These are phyloP conservation scores for Muschampia staudingeri DNA, from an alignment of 2,888 invertebrate species.

Conservation along the genomic window DNA sequence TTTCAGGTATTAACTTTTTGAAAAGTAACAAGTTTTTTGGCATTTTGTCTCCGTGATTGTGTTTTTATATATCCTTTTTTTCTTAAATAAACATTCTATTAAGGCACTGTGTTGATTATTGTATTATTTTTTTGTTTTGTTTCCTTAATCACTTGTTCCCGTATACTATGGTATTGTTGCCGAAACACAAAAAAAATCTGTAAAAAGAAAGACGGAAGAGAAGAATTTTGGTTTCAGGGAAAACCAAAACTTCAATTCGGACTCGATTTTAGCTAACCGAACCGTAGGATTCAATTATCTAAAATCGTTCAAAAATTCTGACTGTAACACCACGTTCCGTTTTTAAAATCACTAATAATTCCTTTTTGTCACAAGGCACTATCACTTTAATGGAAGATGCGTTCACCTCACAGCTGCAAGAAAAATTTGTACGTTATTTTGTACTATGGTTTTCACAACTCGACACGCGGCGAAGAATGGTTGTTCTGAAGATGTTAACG, in stretches of 20 bases:
- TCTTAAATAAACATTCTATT: conserved; percentile 83
- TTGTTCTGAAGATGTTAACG: conserved; percentile 83
- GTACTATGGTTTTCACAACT: conserved; percentile 90
- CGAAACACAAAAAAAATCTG: conserved; percentile 83
- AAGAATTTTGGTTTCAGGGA: conserved; percentile 79
- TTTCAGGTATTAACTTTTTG: conserved; percentile 89
- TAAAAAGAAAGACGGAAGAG: conserved; percentile 85
- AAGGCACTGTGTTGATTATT: conserved; percentile 86
- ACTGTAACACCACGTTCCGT: conserved; percentile 36
- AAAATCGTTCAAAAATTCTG: conserved; percentile 78
- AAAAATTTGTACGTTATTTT: conserved; percentile 89
- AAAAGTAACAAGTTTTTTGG: conserved; percentile 88
- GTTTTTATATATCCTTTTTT: conserved; percentile 75
- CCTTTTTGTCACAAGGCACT: conserved; percentile 82
- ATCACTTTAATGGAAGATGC: conserved; percentile 80
- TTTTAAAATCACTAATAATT: conserved; percentile 40
- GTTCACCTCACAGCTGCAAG: conserved; percentile 83
- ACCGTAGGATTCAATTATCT: conserved; percentile 79
- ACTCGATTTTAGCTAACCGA: conserved; percentile 83
- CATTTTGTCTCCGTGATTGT: conserved; percentile 89
- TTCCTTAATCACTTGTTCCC: conserved; percentile 82
- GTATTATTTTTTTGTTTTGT: conserved; percentile 65
- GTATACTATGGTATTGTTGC: conserved; percentile 71
- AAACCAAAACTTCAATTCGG: conserved; percentile 41
- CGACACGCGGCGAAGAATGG: conserved; percentile 81